Conservation (phyloP, 2,113 vertebrate genomes). For the Perognathus longimembris region DNA sequence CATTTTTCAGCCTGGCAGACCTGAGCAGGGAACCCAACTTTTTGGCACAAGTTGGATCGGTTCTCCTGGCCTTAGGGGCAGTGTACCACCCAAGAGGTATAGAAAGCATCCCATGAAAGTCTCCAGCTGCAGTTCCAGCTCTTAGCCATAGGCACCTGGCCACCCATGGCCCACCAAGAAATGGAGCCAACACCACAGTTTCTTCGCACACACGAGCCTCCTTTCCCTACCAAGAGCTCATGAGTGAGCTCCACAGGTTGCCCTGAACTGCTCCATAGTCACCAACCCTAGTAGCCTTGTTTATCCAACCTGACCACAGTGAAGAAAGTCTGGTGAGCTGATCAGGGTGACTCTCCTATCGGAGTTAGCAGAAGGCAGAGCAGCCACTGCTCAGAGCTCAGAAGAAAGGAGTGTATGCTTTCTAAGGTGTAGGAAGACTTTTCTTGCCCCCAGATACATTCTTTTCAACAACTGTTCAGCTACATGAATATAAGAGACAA, state of each 20-base stretch:
- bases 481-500: slow-evolving; percentile 20
- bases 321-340: slow-evolving; percentile 14
- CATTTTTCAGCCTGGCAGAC: slow-evolving; percentile 62
- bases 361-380: background rate
- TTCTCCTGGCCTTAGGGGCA: slow-evolving; percentile 26
- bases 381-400: background rate
- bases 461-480: background rate
- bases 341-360: background rate
- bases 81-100: slow-evolving; percentile 56
- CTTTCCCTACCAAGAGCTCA: slow-evolving; percentile 18
- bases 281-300: slow-evolving; percentile 29
- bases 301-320: slow-evolving; percentile 50
- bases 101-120: background rate
- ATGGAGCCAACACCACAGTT: background rate
- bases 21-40: slow-evolving; percentile 24
- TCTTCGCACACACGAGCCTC: background rate
- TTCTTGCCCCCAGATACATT: background rate
- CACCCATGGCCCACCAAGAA: slow-evolving; percentile 33
- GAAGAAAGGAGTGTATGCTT: background rate
- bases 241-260: background rate
- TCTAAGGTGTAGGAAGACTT: background rate
- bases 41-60: background rate
- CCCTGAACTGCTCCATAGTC: background rate
- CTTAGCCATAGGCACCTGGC: slow-evolving; percentile 2
- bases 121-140: slow-evolving; percentile 42